phyloP scores from a whole-genome alignment of 2,113 vertebrate species.

The Cephalopholis sonnerati region DNA sequence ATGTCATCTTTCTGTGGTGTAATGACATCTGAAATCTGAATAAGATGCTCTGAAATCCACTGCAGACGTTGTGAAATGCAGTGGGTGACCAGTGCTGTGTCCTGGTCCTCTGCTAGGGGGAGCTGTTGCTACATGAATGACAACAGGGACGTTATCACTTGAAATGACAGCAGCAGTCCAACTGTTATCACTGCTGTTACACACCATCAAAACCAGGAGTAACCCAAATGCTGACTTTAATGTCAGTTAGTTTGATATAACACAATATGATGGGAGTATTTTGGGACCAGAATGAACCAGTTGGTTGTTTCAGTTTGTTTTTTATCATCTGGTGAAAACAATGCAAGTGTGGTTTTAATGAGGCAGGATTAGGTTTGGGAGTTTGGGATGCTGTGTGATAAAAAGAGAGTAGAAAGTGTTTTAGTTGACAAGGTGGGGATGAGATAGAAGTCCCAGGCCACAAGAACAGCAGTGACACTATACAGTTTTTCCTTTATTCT shows the following conservation, averaged over 20 bases:
- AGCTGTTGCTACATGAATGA: constrained; percentile 78
- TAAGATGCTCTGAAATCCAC: background rate
- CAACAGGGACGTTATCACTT: background rate
- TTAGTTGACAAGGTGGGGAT: constrained; percentile 18
- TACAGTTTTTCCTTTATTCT: background rate
- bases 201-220: constrained; percentile 3
- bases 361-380: constrained; percentile 54
- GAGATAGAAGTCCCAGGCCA: background rate
- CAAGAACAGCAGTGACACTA: background rate
- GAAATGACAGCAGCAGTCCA: background rate
- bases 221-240: constrained; percentile 18
- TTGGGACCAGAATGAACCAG: constrained; percentile 33
- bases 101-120: constrained; percentile 71
- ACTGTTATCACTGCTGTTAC: background rate
- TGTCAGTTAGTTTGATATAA: constrained; percentile 12
- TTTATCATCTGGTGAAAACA: constrained; percentile 31
- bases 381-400: constrained; percentile 36
- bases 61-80: constrained; percentile 16
- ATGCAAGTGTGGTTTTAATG: constrained; percentile 39
- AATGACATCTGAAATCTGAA: background rate
- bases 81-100: background rate
- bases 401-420: constrained; percentile 4
- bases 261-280: constrained; percentile 21
- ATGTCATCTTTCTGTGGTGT: background rate
- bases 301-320: constrained; percentile 22